Evolutionary conservation across 2,113 vertebrate species (phyloP).

Genomic region (Rhinoptilus africanus): DNA sequence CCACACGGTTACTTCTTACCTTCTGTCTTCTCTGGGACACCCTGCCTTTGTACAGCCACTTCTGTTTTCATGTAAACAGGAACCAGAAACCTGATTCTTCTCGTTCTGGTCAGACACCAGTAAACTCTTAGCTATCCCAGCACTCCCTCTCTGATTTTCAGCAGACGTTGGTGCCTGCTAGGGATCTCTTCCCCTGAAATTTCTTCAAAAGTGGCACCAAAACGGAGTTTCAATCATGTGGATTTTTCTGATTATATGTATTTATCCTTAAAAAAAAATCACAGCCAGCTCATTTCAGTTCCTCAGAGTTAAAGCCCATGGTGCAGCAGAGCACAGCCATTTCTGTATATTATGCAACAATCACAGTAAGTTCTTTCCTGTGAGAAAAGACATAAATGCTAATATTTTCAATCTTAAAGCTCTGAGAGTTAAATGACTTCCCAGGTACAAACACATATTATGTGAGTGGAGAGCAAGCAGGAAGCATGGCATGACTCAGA

Average conservation of each 20-base stretch:
- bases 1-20: not conserved
- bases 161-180: not conserved
- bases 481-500: not conserved
- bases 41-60: not conserved
- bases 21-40: not conserved
- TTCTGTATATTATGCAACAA: not conserved
- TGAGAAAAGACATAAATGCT: not conserved
- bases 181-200: not conserved
- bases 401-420: not conserved
- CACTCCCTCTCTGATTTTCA: not conserved
- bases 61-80: not conserved
- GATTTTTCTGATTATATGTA: not conserved
- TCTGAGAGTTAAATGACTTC: not conserved
- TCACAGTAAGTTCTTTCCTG: accelerated
- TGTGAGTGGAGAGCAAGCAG: not conserved
- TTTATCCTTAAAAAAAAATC: not conserved
- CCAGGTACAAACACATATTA: not conserved
- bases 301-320: not conserved
- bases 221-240: not conserved
- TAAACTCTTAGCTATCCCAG: not conserved
- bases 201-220: not conserved
- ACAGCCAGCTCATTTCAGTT: not conserved
- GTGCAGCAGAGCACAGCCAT: not conserved
- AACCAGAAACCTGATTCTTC: not conserved
- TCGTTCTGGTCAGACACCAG: not conserved